Percentiles rank a stretch among this genome's conserved stretches.
Conservation (phyloP, 2,888 invertebrate species). For the Andrena praecox region DNA sequence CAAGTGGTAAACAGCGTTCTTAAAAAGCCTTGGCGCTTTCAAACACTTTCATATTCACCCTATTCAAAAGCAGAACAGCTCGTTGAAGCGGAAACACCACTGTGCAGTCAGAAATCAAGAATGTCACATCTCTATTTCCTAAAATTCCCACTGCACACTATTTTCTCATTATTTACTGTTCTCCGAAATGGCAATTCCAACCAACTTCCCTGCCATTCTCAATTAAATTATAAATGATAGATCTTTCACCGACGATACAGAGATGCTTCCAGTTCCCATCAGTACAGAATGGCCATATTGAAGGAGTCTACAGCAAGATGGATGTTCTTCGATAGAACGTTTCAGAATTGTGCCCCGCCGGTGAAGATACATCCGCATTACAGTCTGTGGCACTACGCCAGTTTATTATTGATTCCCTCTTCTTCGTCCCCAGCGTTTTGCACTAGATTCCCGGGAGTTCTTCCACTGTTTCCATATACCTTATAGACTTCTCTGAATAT, state of each 20-base stretch:
- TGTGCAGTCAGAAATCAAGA: too few species aligned
- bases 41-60: not conserved
- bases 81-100: not conserved
- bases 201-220: not conserved
- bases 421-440: conserved; percentile 28
- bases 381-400: conserved; percentile 50
- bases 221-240: not conserved
- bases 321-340: conserved; percentile 25
- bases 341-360: conserved; percentile 5
- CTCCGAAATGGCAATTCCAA: too few species aligned
- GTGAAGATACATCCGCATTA: conserved; percentile 46
- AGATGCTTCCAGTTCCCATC: not conserved
- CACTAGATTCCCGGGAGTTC: conserved; percentile 9
- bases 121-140: too few species aligned
- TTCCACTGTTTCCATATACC: conserved; percentile 3
- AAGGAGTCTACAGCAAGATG: conserved; percentile 6
- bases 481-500: not conserved
- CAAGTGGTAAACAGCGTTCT: conserved; percentile 2
- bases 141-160: too few species aligned
- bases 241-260: not conserved
- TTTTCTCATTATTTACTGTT: too few species aligned
- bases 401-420: conserved; percentile 56
- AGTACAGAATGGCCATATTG: not conserved
- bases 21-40: conserved; percentile 9
- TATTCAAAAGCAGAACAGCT: not conserved